Conservation (phyloP, 2,113 vertebrate genomes). For the Cochlearius cochlearius region DNA sequence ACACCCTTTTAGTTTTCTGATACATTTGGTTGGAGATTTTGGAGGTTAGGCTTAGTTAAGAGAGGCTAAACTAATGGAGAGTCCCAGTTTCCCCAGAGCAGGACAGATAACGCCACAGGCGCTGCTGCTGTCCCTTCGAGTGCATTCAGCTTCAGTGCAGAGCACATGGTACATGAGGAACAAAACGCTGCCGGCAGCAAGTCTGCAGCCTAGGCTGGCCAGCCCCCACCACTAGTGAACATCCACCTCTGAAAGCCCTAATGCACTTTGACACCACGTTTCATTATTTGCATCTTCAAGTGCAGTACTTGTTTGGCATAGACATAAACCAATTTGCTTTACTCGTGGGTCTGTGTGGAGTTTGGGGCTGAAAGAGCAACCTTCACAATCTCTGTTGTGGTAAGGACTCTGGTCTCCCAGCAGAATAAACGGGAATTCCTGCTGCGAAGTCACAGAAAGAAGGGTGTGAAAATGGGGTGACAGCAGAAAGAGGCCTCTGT, state of each 20-base stretch:
- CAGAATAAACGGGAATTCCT: background rate
- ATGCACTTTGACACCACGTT: background rate
- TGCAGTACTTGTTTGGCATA: background rate
- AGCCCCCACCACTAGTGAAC: background rate
- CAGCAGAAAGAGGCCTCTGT: background rate
- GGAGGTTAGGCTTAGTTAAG: background rate
- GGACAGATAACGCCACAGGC: background rate
- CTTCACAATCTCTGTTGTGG: rapidly evolving
- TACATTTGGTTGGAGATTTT: background rate
- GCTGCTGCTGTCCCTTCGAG: background rate
- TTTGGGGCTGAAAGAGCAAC: background rate
- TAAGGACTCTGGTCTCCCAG: background rate
- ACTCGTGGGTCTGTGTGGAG: background rate
- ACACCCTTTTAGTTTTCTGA: background rate
- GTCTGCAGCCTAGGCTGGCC: background rate
- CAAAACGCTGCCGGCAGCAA: rapidly evolving
- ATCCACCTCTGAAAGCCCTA: background rate
- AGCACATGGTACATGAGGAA: background rate
- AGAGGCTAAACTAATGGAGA: background rate
- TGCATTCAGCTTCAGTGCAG: background rate
- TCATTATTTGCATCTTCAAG: background rate
- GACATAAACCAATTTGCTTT: background rate
- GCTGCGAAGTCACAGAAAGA: background rate
- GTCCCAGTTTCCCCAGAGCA: background rate
- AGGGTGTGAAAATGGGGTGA: background rate